phyloP scores from a whole-genome alignment of 2,888 invertebrate genomes.

The Caenorhabditis japonica region DNA sequence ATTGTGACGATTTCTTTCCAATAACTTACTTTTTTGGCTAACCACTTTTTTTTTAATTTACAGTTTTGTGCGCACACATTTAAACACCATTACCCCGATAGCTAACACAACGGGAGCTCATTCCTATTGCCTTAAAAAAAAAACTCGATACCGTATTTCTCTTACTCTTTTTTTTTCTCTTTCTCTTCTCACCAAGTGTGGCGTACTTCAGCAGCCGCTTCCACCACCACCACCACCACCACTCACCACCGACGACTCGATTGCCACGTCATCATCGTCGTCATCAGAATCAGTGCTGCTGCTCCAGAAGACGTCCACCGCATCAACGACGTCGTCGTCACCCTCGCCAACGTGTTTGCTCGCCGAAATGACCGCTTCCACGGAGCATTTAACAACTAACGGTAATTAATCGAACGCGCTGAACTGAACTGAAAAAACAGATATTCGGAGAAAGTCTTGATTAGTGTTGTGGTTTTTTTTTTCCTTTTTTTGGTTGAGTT shows the following conservation, averaged over 20 bases:
- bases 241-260: slow-evolving; percentile 11
- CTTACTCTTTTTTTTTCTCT: background rate
- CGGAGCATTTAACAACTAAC: slow-evolving; percentile 50
- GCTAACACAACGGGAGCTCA: too few relatives aligned
- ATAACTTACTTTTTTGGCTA: too few relatives aligned
- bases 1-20: too few relatives aligned
- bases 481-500: too few relatives aligned
- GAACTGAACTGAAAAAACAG: background rate
- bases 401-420: slow-evolving; percentile 19
- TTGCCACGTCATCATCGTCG: slow-evolving; percentile 24
- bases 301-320: background rate
- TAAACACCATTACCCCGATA: too few relatives aligned
- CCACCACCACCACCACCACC: slow-evolving; percentile 15
- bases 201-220: slow-evolving; percentile 34
- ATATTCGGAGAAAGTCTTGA: background rate
- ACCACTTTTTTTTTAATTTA: too few relatives aligned
- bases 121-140: too few relatives aligned
- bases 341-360: slow-evolving; percentile 6
- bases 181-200: too few relatives aligned
- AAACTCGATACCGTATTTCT: background rate
- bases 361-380: slow-evolving; percentile 51
- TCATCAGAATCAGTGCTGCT: slow-evolving; percentile 9
- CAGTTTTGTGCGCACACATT: too few relatives aligned
- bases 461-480: slow-evolving; percentile 18
- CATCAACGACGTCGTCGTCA: slow-evolving; percentile 7